Percentiles rank a stretch among this genome's conserved stretches.
Evolutionary conservation across 2,113 vertebrate species (phyloP).

Genomic region (Athene cunicularia): DNA sequence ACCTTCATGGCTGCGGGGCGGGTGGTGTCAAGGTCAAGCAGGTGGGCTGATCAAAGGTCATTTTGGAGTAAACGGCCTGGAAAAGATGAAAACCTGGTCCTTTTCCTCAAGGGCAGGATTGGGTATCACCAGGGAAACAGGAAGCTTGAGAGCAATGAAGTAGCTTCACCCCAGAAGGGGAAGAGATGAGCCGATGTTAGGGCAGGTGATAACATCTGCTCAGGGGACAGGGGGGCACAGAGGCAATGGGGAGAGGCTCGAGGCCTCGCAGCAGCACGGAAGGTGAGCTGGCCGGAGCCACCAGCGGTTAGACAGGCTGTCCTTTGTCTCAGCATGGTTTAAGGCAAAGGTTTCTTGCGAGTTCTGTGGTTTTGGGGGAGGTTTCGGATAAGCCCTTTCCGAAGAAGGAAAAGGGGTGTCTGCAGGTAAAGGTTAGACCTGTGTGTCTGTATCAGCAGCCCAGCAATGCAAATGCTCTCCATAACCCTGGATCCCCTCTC

Average conservation of each 20-base stretch:
- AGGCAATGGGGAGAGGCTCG: background rate
- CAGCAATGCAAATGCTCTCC: background rate
- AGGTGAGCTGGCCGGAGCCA: background rate
- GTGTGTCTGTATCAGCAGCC: background rate
- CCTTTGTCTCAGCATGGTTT: rapidly evolving
- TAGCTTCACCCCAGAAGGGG: rapidly evolving
- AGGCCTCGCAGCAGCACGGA: background rate
- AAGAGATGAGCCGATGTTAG: background rate
- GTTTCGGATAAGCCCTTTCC: background rate
- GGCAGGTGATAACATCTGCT: rapidly evolving
- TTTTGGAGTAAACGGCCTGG: background rate
- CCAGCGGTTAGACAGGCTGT: background rate
- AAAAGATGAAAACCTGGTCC: background rate
- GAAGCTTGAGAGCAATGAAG: background rate
- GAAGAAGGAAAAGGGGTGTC: background rate
- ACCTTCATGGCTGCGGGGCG: background rate
- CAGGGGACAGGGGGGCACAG: background rate
- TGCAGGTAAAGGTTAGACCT: background rate
- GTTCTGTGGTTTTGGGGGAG: background rate
- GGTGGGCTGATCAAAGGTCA: background rate
- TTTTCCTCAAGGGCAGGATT: background rate
- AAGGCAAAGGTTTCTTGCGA: background rate
- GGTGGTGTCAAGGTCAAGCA: background rate
- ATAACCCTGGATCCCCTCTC: background rate
- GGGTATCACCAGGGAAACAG: background rate